phyloP scores from a whole-genome alignment of 2,797 vertebrate species.

The Parambassis ranga region DNA sequence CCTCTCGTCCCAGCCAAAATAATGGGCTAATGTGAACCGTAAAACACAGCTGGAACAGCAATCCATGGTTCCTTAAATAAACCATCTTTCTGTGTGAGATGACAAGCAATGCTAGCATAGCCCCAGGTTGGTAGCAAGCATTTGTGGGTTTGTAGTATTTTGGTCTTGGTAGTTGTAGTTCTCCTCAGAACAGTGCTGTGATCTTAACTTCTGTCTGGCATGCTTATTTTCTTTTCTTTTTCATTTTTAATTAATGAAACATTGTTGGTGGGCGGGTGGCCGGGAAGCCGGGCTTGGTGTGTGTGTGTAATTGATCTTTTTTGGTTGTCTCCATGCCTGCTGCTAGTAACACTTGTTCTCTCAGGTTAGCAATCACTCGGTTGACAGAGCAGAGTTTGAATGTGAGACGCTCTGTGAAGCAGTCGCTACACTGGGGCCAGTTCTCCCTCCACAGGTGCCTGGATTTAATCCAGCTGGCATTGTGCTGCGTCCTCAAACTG shows the following conservation, averaged over 20 bases:
- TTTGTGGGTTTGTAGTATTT: conserved; percentile 50
- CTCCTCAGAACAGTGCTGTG: conserved; percentile 38
- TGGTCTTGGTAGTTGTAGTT: conserved; percentile 61
- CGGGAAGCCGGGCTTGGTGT: not conserved
- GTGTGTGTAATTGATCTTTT: conserved; percentile 27
- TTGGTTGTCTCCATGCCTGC: conserved; percentile 5
- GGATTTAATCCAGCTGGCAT: conserved; percentile 56
- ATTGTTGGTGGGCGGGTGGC: not conserved
- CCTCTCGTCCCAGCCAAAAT: not conserved
- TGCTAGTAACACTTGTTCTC: conserved; percentile 16
- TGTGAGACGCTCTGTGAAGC: not conserved
- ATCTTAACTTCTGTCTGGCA: conserved; percentile 64
- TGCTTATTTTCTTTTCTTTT: conserved; percentile 40
- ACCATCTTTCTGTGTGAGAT: not conserved
- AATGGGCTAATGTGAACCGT: not conserved
- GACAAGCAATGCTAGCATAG: conserved; percentile 47
- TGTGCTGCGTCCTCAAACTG: conserved; percentile 23
- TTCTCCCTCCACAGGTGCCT: conserved; percentile 22
- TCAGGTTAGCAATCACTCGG: conserved; percentile 1
- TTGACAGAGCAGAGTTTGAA: conserved; percentile 3
- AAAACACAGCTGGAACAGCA: not conserved
- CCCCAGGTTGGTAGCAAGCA: conserved; percentile 70
- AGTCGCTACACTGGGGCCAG: conserved; percentile 12
- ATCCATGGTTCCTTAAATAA: not conserved
- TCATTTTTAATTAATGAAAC: conserved; percentile 1